Base-by-base conservation (phyloP, 2,888 invertebrate species). In the Diplolepis rosae region DNA sequence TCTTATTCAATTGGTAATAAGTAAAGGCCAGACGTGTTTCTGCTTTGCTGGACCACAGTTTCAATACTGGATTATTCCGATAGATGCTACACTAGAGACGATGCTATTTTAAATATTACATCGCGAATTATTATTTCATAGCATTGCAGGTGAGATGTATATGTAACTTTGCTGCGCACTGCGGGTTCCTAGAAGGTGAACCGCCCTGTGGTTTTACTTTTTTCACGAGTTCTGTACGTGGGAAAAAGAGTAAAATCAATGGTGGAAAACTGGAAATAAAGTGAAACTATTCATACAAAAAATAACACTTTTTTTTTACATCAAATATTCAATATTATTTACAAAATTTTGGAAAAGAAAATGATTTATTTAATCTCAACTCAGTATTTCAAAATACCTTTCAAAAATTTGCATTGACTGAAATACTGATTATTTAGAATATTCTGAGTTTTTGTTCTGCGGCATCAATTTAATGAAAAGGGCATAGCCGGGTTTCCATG, bases 31-130 rank as follows among this genome's bases (percentile, higher is more conserved):
- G 35, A 50, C 42, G 18, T 65, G 68, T 51, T 39, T 61, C 27
- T 11, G 32, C 69, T 69, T 72, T 66, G 42, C 68, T 42, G 24
- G 45, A 48, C 65, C 66, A 51, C 69, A 70, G 50, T 71, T 65
- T 13, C 35, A 39, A 75, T 69, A 70, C 69, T 74, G 77, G 82
- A 83, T 85, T 87, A 87, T 87, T 87, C 84, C 81, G 82, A 84
- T 80, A 85, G 85, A 85, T 83, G 84, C 83, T 82, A 77, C 85
- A 76, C 85, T 71, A 69, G 85, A 81, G 85, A 84, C 82, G 73
- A 73, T 56, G 72, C 72, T 74, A 65, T 77, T 83, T 86, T 85
- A 83, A 87, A 87, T 85, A 86, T 84, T 85, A 79, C 81, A 73
- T 65, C 48, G 54, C 65, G 67, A 66, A 80, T 85, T 79, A 84